Evolutionary conservation across 2,113 vertebrate genomes (phyloP), one percentile per base, ranked within the genome.

Genomic region (Dasypus novemcinctus): DNA sequence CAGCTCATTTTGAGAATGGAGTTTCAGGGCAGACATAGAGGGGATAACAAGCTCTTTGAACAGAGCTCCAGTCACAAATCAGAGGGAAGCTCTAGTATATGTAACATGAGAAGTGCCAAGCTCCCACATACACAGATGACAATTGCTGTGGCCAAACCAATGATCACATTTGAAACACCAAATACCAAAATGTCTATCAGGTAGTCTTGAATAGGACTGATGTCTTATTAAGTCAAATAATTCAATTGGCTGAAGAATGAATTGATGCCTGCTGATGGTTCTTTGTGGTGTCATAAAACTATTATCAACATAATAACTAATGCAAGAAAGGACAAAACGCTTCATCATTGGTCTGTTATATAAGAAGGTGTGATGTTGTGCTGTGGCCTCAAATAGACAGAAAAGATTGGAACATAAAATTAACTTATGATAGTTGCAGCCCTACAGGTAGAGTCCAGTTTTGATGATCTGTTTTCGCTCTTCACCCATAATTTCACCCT

Each of bases 391-490:
- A 87, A 87, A 78, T 71, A 71, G 63, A 31, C 84, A 86, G 87
- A 87, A 87, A 93, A 95, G 84, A 69, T 75, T 78, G 29, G 29
- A 97, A 90, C 87, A 90, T 82, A 91, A 97, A 97, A 96, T 96
- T 86, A 88, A 94, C 33, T 63, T 76, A 82, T 63, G 46, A 92
- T 61, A 87, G 69, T 41, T 79, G 46, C 38, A 93, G 87, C n/a
- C 57, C 81, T 82, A 83, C 43, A 88, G 92, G 54, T 27, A 89
- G 66, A 91, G n/a, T 68, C 91, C 81, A 41, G 57, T 92, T 86
- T 87, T 90, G 81, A 92, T 96, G 46, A 93, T 96, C 71, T 93
- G 46, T 71, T 96, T 92, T 96, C 81, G 95, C 94, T 92, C 84
- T 81, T 90, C n/a, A 38, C 76, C 76, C 68, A 88, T 95, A 96